These are phyloP conservation scores for Antheraea assamensis DNA, from an alignment of 2,888 invertebrate species.

Conservation along the genomic window DNA sequence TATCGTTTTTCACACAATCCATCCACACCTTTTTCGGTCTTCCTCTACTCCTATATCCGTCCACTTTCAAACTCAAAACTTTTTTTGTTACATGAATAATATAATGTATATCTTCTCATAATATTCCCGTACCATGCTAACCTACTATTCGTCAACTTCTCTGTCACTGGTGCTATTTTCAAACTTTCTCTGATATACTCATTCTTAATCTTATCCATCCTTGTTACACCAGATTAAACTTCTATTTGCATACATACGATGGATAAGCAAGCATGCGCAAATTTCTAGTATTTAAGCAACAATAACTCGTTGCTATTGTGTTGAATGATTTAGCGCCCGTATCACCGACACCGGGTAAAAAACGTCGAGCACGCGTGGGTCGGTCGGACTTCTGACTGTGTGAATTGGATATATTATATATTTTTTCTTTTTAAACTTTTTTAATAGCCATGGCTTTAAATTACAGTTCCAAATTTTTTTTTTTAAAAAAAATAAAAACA, in stretches of 20 bases:
- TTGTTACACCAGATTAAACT: no score
- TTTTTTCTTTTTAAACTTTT: conserved; percentile 20
- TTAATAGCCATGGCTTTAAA: conserved; percentile 8
- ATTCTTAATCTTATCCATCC: no score
- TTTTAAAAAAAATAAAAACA: neutral
- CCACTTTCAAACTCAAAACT: no score
- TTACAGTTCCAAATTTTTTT: neutral
- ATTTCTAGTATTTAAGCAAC: conserved; percentile 51
- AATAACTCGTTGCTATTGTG: conserved; percentile 48
- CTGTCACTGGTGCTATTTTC: no score
- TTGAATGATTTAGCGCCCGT: conserved; percentile 45
- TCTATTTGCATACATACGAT: conserved; percentile 24
- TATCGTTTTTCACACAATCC: no score
- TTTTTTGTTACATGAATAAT: no score
- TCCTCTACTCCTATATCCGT: no score
- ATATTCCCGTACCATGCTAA: no score
- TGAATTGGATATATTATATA: conserved; percentile 23
- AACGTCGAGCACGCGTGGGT: conserved; percentile 38
- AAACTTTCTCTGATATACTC: no score
- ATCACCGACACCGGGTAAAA: conserved; percentile 27
- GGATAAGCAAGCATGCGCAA: conserved; percentile 33
- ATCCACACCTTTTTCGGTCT: no score
- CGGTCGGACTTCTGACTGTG: conserved; percentile 17
- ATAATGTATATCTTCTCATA: no score
- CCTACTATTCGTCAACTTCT: no score